Evolutionary conservation across 2,888 invertebrate species (phyloP), one percentile per base, ranked within the genome.

Genomic region (Tuta absoluta): DNA sequence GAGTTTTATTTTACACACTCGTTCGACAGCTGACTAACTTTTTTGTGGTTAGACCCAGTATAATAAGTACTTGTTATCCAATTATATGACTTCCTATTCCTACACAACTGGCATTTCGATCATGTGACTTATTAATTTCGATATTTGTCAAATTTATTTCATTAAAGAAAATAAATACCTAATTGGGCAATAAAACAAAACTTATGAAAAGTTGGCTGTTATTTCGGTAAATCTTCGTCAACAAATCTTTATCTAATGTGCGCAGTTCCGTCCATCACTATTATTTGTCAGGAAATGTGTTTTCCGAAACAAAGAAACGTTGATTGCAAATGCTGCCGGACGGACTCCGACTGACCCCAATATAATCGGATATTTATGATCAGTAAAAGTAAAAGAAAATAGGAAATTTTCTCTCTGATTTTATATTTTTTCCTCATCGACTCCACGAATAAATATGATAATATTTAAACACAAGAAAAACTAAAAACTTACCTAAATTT

Each of bases 201-300:
- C 19, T 48, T 4, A 19, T n/a, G 19, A 17, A n/a, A 48, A 19
- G 17, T 48, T 4, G 10, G 17, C 45, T 14, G n/a, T 45, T 45
- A n/a, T 45, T n/a, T 45, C 14, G 45, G n/a, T 10, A 45, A 45
- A 48, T 48, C 7, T 45, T 21, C 19, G 49, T 49, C 21, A 49
- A 49, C 10, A 23, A 23, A 3, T 11, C 49, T 21, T 24, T 53
- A 2, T 23, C 53, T 53, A 11, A 7, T 51, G 23, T 23, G 4
- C 23, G 10, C 11, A 24, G 12, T 53, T 23, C 7, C n/a, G 21
- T 49, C 12, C 24, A 11, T 24, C 11, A n/a, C 28, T 2, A 17
- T n/a, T 56, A 33, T 33, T 56, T 56, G 56, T 17, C 56, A 56
- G 56, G 56, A 56, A 56, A 56, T 33, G 56, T n/a, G 24, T 28